Percentiles rank a stretch among this genome's conserved stretches.
Conservation (phyloP, 2,113 vertebrate species). For the Rattus rattus region DNA sequence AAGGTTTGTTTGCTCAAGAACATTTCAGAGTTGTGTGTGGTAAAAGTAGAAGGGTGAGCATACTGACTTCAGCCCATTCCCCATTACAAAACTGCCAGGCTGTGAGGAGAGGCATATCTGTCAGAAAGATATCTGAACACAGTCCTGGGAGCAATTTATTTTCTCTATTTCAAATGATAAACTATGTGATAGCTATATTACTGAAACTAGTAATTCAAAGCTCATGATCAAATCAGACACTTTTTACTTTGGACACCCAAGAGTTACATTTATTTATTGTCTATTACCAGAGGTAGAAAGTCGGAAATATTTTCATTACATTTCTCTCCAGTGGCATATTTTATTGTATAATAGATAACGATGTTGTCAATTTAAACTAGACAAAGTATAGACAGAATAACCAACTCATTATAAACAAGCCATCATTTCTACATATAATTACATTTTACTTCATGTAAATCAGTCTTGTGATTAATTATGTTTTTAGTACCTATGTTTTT, state of each 20-base stretch:
- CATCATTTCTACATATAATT: conserved; percentile 75
- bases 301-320: conserved; percentile 81
- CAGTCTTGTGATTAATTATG: neutral
- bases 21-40: conserved; percentile 29
- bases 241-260: conserved; percentile 79
- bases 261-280: conserved; percentile 80
- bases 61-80: conserved; percentile 49
- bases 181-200: conserved; percentile 60
- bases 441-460: conserved; percentile 51
- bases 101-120: neutral
- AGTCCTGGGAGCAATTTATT: conserved; percentile 78
- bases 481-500: neutral
- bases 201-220: conserved; percentile 32
- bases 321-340: conserved; percentile 68
- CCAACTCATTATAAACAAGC: conserved; percentile 56
- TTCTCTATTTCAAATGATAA: conserved; percentile 68
- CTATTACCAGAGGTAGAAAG: conserved; percentile 72
- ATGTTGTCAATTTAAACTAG: conserved; percentile 78
- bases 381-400: conserved; percentile 69
- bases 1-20: neutral
- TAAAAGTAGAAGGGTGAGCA: conserved; percentile 69
- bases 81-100: conserved; percentile 25
- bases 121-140: conserved; percentile 64
- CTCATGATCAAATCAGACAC: conserved; percentile 74
- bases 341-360: conserved; percentile 81